phyloP scores from a whole-genome alignment of 1,140 invertebrate species.

The Gryon sp. region DNA sequence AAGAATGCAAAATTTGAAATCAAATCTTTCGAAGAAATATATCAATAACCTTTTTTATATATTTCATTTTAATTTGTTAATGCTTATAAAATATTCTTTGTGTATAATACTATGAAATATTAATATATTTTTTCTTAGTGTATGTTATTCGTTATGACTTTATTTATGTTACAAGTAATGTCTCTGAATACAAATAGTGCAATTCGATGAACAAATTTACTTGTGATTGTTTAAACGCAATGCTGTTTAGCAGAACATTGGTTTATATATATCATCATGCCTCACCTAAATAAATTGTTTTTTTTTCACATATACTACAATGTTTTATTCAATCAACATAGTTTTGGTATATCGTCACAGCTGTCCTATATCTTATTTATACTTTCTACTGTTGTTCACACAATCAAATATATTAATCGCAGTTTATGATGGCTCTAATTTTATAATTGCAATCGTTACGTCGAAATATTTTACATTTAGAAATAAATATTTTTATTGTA shows the following conservation, averaged over 20 bases:
- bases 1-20: too few relatives aligned
- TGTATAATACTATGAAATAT: too few relatives aligned
- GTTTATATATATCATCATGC: conserved; percentile 36
- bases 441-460: too few relatives aligned
- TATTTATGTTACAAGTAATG: conserved; percentile 70
- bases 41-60: too few relatives aligned
- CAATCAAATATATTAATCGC: conserved; percentile 5
- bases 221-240: conserved; percentile 48
- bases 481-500: too few relatives aligned
- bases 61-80: too few relatives aligned
- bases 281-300: conserved; percentile 30
- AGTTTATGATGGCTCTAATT: background rate
- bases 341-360: conserved; percentile 80
- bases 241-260: conserved; percentile 34
- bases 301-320: conserved; percentile 65
- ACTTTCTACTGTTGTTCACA: conserved; percentile 69
- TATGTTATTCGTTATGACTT: too few relatives aligned
- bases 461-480: background rate
- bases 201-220: too few relatives aligned
- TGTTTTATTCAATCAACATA: conserved; percentile 70
- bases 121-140: too few relatives aligned
- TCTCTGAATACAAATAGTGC: conserved; percentile 67
- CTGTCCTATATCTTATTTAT: conserved; percentile 76
- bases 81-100: too few relatives aligned
- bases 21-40: too few relatives aligned